These are phyloP conservation scores for Drosophila peninsularis DNA, from an alignment of 2,888 invertebrate genomes.

Conservation along the genomic window DNA sequence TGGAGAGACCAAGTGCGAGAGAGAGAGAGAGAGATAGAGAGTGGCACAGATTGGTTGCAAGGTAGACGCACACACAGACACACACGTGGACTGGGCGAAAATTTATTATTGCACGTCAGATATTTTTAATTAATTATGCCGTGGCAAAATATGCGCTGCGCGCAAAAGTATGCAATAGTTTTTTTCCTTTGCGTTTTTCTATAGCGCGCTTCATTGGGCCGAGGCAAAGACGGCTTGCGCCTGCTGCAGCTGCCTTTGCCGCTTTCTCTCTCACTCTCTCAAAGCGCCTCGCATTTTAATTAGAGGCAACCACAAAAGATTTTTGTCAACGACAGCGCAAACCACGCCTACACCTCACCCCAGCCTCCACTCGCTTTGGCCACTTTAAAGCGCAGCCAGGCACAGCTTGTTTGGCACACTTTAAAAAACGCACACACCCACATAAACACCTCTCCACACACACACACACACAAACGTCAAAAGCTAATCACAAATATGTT, in stretches of 20 bases:
- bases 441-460: constrained; percentile 19
- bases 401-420: constrained; percentile 58
- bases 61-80: constrained; percentile 5
- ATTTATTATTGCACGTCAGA: constrained; percentile 75
- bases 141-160: constrained; percentile 68
- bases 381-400: constrained; percentile 50
- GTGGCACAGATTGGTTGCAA: neutral
- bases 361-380: constrained; percentile 5
- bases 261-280: neutral
- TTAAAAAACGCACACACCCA: constrained; percentile 27
- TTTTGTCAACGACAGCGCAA: constrained; percentile 56
- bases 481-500: constrained; percentile 64
- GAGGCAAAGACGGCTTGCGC: constrained; percentile 42
- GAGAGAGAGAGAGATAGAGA: too few relatives aligned
- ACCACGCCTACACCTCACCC: constrained; percentile 22
- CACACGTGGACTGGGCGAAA: constrained; percentile 35
- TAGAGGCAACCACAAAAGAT: constrained; percentile 78
- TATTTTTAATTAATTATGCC: constrained; percentile 79
- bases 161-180: constrained; percentile 72
- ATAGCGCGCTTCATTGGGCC: constrained; percentile 60
- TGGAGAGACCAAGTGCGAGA: constrained; percentile 3
- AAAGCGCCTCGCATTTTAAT: constrained; percentile 61
- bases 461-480: constrained; percentile 33
- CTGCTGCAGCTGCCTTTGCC: constrained; percentile 10
- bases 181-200: constrained; percentile 42